Base-by-base conservation (phyloP, 1,140 invertebrate species). In the Lerema accius region DNA sequence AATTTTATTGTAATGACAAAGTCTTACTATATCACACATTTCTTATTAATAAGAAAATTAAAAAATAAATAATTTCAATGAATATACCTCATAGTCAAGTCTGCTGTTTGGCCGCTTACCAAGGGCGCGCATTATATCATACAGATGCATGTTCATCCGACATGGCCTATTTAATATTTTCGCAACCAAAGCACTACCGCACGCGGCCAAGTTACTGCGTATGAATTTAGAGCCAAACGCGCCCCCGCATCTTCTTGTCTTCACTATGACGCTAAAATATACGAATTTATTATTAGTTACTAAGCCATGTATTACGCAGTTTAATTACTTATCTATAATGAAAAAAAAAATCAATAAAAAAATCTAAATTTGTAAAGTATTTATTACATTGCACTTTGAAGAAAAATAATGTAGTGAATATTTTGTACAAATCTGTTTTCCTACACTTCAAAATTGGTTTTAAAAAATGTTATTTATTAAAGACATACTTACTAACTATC, bases 181-280 rank as follows among this genome's bases (percentile, higher is more conserved):
- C 14, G 92, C 92, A 5, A 91, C 94, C 7, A 95, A 68, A 0
- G 94, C 93, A 50, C 93, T 93, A 2, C 92, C 92, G 37, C 92
- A 92, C 0, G 92, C 88, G 9, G 92, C 74, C 11, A 91, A 75
- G 11, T 84, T 78, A 9, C 82, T 70, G 26, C 94, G 86, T 0
- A 92, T 88, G 40, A 93, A 92, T 78, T 95, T 94, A 42, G 90
- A 83, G 26, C 94, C 95, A 60, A 95, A 96, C 0, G 82, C 94
- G 15, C 95, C 95, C 1, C 95, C 95, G 2, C 95, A 67, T 63
- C 95, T 85, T 56, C 92, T 89, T 0, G 94, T 92, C 60, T 90
- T 84, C 0, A 95, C 70, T 56, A 94, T 93, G 9, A 95, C 91
- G 37, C 94, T 74, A 93, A 63, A 46, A 83, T 7, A 50, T 16